Evolutionary conservation across 2,888 invertebrate species (phyloP).

Genomic region (Gandaritis pyraliata): DNA sequence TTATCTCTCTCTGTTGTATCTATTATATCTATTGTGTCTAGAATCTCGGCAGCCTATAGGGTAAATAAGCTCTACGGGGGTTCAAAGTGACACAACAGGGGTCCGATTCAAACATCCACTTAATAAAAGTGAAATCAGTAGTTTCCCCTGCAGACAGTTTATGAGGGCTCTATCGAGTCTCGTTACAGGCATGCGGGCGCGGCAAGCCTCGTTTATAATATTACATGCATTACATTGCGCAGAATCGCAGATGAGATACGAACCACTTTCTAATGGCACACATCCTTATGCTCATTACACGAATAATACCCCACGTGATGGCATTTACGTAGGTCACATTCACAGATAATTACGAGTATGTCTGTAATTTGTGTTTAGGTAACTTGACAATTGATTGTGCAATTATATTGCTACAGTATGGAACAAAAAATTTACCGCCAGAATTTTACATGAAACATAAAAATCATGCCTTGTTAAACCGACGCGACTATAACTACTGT

Average conservation of each 20-base stretch:
- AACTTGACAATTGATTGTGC: neutral
- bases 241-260: conserved; percentile 47
- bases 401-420: neutral
- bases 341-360: neutral
- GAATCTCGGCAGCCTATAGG: too few species aligned
- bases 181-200: conserved; percentile 64
- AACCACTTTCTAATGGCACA: conserved; percentile 54
- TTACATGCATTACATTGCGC: conserved; percentile 48
- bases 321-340: conserved; percentile 1
- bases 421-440: too few species aligned
- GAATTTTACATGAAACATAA: too few species aligned
- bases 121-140: conserved; percentile 72
- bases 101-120: neutral
- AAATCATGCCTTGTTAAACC: too few species aligned
- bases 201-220: conserved; percentile 52
- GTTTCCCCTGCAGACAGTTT: conserved; percentile 52
- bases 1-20: too few species aligned
- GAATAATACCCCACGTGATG: conserved; percentile 17
- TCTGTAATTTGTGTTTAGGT: conserved; percentile 1
- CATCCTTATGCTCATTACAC: conserved; percentile 32
- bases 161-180: conserved; percentile 72
- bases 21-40: too few species aligned
- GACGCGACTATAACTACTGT: too few species aligned
- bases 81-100: neutral
- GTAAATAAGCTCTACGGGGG: conserved; percentile 1